Evolutionary conservation across 37 sponge, comb jelly and placozoan genomes (phyloP), one percentile per base, ranked within the genome.

Genomic region (Crambe crambe): DNA sequence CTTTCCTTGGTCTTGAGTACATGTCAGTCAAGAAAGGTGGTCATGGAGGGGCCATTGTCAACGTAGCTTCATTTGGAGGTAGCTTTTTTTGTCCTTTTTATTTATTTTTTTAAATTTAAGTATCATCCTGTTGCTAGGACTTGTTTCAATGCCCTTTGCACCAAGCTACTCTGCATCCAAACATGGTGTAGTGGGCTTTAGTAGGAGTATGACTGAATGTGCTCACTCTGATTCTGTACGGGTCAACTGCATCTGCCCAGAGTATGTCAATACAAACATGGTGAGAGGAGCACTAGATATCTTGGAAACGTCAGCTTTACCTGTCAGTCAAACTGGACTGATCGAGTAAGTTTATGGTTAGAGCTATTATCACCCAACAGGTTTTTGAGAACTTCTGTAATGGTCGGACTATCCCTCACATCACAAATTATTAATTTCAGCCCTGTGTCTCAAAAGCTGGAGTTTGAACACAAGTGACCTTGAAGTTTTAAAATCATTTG

Each of bases 181-280:
- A 73, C 68, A 72, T 73, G 91, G 84, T 29, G 87, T 91, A 42
- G 75, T 91, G 1, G 84, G 79, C 51, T 91, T 83, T 74, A 74
- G 76, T 42, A 73, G 78, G 42, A 74, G 76, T 27, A 18, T 87
- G 74, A 80, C 54, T 61, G 70, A 42, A 2, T 70, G 41, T 0
- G 39, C 63, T 15, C 23, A 30, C 20, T 37, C 30, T n/a, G 81
- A 80, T 68, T 85, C 83, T 26, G 76, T 94, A 0, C 61, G 95
- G 17, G 92, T 94, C 42, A 90, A 94, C 79, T 84, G 88, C 40
- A 74, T 94, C 39, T 94, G 95, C 58, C 94, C 94, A 15, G 79
- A 76, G 26, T 83, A 77, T 56, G 80, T 73, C 25, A 80, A 86
- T 37, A 93, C 94, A 22, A 57, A 42, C 1, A 58, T 93, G 87